Evolutionary conservation across 2,797 vertebrate species (phyloP).

Genomic region (Danio albolineatus): DNA sequence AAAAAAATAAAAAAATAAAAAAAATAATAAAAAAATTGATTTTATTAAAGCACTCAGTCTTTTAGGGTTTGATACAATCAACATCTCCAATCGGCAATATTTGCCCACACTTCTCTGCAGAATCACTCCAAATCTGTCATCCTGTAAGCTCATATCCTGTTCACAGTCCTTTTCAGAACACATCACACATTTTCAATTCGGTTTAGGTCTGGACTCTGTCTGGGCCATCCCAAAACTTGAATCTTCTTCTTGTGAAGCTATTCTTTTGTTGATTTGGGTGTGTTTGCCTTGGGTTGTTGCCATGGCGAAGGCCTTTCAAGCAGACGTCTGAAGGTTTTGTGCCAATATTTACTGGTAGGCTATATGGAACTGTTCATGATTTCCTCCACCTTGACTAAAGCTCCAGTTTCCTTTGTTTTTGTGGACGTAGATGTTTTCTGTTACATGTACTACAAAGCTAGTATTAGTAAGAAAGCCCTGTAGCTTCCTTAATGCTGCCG

Average conservation of each 20-base stretch:
- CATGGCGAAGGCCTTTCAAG: background rate
- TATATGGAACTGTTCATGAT: background rate
- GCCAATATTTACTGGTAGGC: background rate
- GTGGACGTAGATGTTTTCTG: too few relatives aligned
- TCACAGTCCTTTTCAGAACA: background rate
- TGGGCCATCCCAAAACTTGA: background rate
- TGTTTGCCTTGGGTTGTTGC: too few relatives aligned
- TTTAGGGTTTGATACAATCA: background rate
- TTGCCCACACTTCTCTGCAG: background rate
- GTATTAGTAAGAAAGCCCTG: too few relatives aligned
- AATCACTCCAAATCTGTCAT: background rate
- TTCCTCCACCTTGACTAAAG: too few relatives aligned
- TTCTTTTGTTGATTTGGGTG: background rate
- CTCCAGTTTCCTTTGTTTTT: too few relatives aligned
- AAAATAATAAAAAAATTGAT: too few relatives aligned
- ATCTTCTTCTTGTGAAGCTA: background rate
- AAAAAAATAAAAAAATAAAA: too few relatives aligned
- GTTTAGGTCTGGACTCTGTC: background rate
- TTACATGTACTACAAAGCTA: too few relatives aligned
- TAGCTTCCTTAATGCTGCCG: too few relatives aligned
- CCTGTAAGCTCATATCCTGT: background rate
- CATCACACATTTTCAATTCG: background rate
- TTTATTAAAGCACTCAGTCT: background rate
- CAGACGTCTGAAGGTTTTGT: background rate
- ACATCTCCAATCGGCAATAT: background rate